phyloP scores from a whole-genome alignment of 2,113 vertebrate genomes.

The Chamaetylas fuelleborni region DNA sequence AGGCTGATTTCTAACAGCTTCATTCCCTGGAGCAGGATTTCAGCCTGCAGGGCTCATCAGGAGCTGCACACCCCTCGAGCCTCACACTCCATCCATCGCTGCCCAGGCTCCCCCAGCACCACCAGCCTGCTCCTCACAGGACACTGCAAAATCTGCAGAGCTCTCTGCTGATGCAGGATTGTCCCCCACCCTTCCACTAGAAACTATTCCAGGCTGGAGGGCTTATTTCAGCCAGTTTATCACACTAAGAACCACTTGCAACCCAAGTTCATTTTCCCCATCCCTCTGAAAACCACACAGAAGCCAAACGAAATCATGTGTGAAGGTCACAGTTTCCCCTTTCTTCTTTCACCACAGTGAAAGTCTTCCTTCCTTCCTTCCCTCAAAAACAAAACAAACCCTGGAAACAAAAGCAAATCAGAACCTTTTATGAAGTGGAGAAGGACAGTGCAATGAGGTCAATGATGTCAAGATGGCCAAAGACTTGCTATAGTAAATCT shows the following conservation, averaged over 20 bases:
- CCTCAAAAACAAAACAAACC: not conserved
- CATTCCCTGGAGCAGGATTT: not conserved
- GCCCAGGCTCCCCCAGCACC: accelerated
- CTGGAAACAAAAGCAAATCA: not conserved
- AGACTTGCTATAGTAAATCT: not conserved
- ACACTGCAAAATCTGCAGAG: not conserved
- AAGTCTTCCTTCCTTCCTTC: not conserved
- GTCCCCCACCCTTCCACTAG: not conserved
- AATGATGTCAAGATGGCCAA: not conserved
- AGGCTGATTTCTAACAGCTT: not conserved
- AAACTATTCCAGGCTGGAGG: not conserved
- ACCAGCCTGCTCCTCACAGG: accelerated
- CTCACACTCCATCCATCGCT: not conserved
- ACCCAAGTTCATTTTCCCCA: not conserved
- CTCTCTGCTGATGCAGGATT: not conserved
- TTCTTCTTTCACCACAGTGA: not conserved
- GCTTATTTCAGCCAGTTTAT: not conserved
- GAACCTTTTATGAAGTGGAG: not conserved
- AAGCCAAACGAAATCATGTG: not conserved
- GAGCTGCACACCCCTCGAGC: not conserved
- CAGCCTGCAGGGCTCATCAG: not conserved
- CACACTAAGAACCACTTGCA: not conserved
- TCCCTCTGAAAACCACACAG: not conserved
- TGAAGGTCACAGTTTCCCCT: not conserved
- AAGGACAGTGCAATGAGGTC: not conserved